Evolutionary conservation across 1,140 invertebrate species (phyloP).

Genomic region (Idris sp.): DNA sequence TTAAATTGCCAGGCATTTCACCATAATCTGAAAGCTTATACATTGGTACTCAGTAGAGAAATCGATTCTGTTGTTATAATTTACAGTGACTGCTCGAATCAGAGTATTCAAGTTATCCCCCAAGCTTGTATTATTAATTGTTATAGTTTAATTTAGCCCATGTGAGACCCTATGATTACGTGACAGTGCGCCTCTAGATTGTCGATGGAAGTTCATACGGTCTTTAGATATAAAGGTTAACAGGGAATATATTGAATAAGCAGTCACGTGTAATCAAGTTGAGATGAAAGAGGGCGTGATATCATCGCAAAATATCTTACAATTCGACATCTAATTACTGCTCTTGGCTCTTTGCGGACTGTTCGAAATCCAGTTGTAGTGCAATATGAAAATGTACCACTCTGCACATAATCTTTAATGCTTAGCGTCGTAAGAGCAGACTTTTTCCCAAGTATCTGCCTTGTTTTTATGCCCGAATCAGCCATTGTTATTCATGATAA

Average conservation of each 20-base stretch:
- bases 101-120: conserved; percentile 40
- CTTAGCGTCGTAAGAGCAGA: conserved; percentile 32
- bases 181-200: conserved; percentile 29
- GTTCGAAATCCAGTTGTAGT: conserved; percentile 7
- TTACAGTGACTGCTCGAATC: conserved; percentile 34
- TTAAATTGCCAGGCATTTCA: conserved; percentile 26
- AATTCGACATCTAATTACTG: conserved; percentile 30
- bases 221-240: conserved; percentile 20
- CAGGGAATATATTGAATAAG: conserved; percentile 48
- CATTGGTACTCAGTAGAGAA: conserved; percentile 18
- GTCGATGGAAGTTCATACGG: conserved; percentile 33
- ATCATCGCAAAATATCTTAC: conserved; percentile 34
- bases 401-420: conserved; percentile 25
- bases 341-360: not conserved
- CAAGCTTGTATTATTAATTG: conserved; percentile 48
- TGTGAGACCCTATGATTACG: conserved; percentile 41
- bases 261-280: conserved; percentile 37
- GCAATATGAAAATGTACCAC: conserved; percentile 12
- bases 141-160: conserved; percentile 45
- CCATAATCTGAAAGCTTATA: conserved; percentile 31
- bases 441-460: conserved; percentile 37
- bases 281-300: conserved; percentile 24
- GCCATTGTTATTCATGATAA: conserved; percentile 32
- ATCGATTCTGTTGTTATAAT: conserved; percentile 40
- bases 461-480: conserved; percentile 36